Percentiles rank a stretch among this genome's conserved stretches.
Evolutionary conservation across 30 jellyfish, hydroid and myxozoan species (phyloP).

Genomic region (Chrysaora quinquecirrha): DNA sequence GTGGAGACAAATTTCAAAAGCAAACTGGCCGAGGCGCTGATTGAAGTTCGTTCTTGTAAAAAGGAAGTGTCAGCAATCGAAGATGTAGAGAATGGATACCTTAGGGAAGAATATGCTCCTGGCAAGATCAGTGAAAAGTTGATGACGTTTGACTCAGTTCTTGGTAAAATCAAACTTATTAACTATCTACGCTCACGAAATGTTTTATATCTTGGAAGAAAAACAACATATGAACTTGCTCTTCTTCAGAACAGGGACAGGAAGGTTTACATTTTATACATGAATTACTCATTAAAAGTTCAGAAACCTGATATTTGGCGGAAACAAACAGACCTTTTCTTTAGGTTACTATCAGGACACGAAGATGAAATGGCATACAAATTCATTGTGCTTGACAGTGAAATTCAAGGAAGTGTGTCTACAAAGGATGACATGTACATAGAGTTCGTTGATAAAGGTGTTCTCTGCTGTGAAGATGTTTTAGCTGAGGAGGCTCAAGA

Average conservation of each 20-base stretch:
- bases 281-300: constrained; percentile 2
- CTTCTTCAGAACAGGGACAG: constrained; percentile 35
- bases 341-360: constrained; percentile 16
- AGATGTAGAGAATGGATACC: constrained; percentile 4
- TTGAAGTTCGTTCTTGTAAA: constrained; percentile 48
- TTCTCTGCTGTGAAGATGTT: constrained; percentile 60
- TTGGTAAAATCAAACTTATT: constrained; percentile 30
- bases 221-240: constrained; percentile 42
- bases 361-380: constrained; percentile 12
- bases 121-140: neutral
- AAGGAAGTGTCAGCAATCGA: constrained; percentile 3
- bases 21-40: constrained; percentile 16
- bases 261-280: constrained; percentile 31
- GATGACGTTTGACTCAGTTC: neutral
- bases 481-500: constrained; percentile 53
- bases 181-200: constrained; percentile 7
- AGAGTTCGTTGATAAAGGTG: constrained; percentile 53
- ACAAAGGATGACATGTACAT: constrained; percentile 35
- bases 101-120: constrained; percentile 30
- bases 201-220: constrained; percentile 44
- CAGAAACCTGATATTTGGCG: constrained; percentile 27
- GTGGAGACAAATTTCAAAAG: constrained; percentile 41
- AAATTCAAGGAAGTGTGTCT: neutral
- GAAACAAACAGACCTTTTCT: constrained; percentile 37
- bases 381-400: constrained; percentile 50